Percentiles rank a stretch among this genome's conserved stretches.
These are phyloP conservation scores for Trididemnum clinides DNA, from an alignment of 23 tunicate species.

Conservation along the genomic window DNA sequence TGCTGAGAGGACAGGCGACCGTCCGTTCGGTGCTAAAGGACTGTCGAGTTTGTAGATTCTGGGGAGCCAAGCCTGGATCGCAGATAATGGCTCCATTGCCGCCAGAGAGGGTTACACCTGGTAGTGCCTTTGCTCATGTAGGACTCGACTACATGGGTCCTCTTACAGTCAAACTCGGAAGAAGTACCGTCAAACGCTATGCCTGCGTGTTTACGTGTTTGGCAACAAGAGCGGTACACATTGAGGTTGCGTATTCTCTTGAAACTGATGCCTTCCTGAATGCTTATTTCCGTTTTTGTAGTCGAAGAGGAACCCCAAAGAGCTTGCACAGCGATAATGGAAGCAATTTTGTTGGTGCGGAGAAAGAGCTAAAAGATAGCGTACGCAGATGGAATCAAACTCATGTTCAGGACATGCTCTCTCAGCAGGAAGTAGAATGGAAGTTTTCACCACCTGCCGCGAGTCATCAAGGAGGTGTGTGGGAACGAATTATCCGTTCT, in stretches of 20 bases:
- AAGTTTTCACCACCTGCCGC: background rate
- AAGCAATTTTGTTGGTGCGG: slow-evolving; percentile 30
- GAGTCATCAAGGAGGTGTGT: slow-evolving; percentile 32
- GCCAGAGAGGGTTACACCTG: slow-evolving; percentile 5
- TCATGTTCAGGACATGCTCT: background rate
- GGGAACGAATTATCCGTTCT: slow-evolving; percentile 36
- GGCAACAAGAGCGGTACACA: slow-evolving; percentile 48
- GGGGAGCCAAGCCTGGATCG: slow-evolving; percentile 24
- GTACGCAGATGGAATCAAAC: slow-evolving; percentile 16
- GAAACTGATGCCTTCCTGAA: slow-evolving; percentile 37
- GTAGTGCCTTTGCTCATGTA: background rate
- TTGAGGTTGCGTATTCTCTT: slow-evolving; percentile 29
- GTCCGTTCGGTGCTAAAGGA: background rate
- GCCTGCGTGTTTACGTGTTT: slow-evolving; percentile 33
- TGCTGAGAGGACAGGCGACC: slow-evolving; percentile 26
- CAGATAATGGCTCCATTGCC: slow-evolving; percentile 46
- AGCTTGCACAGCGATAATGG: slow-evolving; percentile 18
- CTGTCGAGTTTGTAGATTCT: slow-evolving; percentile 18
- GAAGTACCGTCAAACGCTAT: slow-evolving; percentile 31
- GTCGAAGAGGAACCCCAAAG: slow-evolving; percentile 21
- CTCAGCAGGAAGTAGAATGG: slow-evolving; percentile 6
- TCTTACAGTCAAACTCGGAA: slow-evolving; percentile 28
- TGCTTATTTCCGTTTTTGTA: slow-evolving; percentile 11
- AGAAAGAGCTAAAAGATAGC: slow-evolving; percentile 16
- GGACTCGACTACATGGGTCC: slow-evolving; percentile 50